These are phyloP conservation scores for Bhutanitis thaidina DNA, from an alignment of 2,888 invertebrate species.

Conservation along the genomic window DNA sequence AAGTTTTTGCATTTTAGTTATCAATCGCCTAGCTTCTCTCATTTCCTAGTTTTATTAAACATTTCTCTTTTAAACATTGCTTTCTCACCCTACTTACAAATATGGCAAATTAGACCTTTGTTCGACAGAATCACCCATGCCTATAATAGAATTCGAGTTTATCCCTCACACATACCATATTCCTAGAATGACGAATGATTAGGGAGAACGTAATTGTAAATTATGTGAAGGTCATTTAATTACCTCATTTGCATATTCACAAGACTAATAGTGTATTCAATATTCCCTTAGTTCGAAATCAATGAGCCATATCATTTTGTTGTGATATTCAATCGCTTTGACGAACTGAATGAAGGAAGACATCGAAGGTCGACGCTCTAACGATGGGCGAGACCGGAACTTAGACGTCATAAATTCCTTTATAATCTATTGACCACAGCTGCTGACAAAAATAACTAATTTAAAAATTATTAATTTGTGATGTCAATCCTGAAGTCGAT, in stretches of 20 bases:
- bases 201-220: too few relatives aligned
- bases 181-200: too few relatives aligned
- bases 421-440: slow-evolving; percentile 15
- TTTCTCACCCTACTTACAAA: too few relatives aligned
- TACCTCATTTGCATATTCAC: slow-evolving; percentile 1
- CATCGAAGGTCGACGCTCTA: slow-evolving; percentile 6
- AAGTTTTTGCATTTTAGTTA: too few relatives aligned
- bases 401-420: slow-evolving; percentile 24
- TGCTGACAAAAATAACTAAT: slow-evolving; percentile 11
- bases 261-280: not conserved
- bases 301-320: slow-evolving; percentile 4
- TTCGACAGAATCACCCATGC: too few relatives aligned
- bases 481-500: not conserved
- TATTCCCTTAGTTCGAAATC: not conserved
- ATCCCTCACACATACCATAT: too few relatives aligned
- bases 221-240: not conserved
- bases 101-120: too few relatives aligned
- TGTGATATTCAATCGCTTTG: not conserved
- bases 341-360: slow-evolving; percentile 4
- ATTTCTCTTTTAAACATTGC: too few relatives aligned
- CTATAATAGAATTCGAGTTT: too few relatives aligned
- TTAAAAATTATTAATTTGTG: not conserved
- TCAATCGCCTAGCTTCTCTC: too few relatives aligned
- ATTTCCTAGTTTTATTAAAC: too few relatives aligned
- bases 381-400: slow-evolving; percentile 19